A percentile compares a stretch with the other conserved stretches of the same genome.
Evolutionary conservation across 2,888 invertebrate species (phyloP).

Genomic region (Nysson spinosus): DNA sequence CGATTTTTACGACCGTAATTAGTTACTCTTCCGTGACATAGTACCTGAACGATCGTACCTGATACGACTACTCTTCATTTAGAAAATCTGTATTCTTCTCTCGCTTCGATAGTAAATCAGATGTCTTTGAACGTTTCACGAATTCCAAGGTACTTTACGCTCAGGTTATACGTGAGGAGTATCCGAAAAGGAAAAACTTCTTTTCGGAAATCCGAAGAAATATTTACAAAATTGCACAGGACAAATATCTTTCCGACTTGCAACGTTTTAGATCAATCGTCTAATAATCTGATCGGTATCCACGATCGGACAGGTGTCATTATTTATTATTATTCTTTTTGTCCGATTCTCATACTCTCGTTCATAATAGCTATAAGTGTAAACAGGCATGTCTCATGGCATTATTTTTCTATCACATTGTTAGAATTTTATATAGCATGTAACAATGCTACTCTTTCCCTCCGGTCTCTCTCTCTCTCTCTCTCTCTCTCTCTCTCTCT

Average conservation of each 20-base stretch:
- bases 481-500: too few relatives aligned
- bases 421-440: slow-evolving; percentile 54
- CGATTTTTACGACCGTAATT: slow-evolving; percentile 21
- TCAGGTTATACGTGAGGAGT: not conserved
- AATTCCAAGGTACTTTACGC: too few relatives aligned
- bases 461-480: too few relatives aligned
- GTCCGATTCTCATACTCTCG: slow-evolving; percentile 25
- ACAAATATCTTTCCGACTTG: too few relatives aligned
- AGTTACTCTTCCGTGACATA: slow-evolving; percentile 28
- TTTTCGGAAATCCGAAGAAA: too few relatives aligned
- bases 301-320: too few relatives aligned
- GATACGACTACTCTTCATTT: slow-evolving; percentile 14
- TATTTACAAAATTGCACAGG: too few relatives aligned
- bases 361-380: slow-evolving; percentile 46
- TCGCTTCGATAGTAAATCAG: too few relatives aligned
- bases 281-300: too few relatives aligned
- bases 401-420: slow-evolving; percentile 47
- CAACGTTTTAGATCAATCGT: too few relatives aligned
- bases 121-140: too few relatives aligned
- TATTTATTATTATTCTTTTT: slow-evolving; percentile 15
- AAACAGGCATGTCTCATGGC: slow-evolving; percentile 58
- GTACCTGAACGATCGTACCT: slow-evolving; percentile 16
- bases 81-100: slow-evolving; percentile 15
- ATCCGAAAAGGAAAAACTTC: not conserved
- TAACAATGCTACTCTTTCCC: slow-evolving; percentile 43